Conservation (phyloP, 2,888 invertebrate species). For the Andrena flavipes region DNA sequence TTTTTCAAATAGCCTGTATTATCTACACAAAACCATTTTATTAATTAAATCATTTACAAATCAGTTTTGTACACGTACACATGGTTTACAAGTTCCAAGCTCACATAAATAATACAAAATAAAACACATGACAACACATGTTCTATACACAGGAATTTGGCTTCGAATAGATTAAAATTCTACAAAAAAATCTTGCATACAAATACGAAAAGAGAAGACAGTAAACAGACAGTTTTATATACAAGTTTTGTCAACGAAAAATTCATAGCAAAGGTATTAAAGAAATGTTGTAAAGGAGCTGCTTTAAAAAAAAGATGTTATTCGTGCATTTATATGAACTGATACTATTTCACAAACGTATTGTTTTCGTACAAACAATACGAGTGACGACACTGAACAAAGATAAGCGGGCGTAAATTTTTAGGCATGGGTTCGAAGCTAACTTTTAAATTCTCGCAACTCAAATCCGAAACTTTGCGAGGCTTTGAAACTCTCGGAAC, state of each 20-base stretch:
- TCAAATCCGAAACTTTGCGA: too few relatives aligned
- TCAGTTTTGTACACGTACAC: conserved; percentile 2
- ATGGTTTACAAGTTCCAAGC: neutral
- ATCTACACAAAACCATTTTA: conserved; percentile 8
- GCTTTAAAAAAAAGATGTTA: too few relatives aligned
- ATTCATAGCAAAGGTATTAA: neutral
- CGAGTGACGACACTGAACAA: neutral
- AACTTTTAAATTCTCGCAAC: too few relatives aligned
- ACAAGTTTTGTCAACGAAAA: neutral
- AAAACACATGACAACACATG: neutral
- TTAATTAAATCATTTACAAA: conserved; percentile 14
- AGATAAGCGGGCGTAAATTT: neutral
- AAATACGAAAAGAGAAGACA: neutral
- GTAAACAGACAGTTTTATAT: neutral
- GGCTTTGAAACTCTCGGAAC: too few relatives aligned
- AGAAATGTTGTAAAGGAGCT: too few relatives aligned
- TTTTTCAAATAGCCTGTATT: neutral
- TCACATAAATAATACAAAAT: neutral
- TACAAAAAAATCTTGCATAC: neutral
- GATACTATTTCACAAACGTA: neutral
- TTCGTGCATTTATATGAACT: too few relatives aligned
- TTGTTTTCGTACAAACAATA: neutral
- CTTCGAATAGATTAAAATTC: neutral
- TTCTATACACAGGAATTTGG: neutral
- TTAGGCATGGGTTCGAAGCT: neutral